Conservation (phyloP, 2,113 vertebrate species). For the Rhombomys opimus region DNA sequence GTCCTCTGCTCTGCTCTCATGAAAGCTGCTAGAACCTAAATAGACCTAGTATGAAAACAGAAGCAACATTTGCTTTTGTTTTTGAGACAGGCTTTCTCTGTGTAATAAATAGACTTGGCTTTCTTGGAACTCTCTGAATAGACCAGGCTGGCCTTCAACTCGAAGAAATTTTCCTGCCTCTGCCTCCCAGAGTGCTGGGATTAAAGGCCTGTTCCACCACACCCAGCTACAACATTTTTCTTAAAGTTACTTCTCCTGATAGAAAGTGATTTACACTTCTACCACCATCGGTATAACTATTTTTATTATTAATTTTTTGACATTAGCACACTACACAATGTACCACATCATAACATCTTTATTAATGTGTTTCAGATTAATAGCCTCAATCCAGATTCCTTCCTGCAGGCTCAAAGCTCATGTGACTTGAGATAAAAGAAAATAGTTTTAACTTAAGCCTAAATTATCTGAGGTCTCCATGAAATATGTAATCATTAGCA, state of each 20-base stretch:
- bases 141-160: background rate
- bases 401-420: conserved; percentile 51
- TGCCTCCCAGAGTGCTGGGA: background rate
- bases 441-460: conserved; percentile 19
- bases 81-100: background rate
- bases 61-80: background rate
- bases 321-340: background rate
- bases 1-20: background rate
- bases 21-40: background rate
- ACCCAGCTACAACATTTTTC: background rate
- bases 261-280: background rate
- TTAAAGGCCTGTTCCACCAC: background rate
- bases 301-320: background rate
- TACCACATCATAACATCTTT: background rate
- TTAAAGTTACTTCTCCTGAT: background rate
- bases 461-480: conserved; percentile 10
- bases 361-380: background rate
- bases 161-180: background rate
- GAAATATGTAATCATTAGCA: conserved; percentile 15
- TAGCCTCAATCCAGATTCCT: background rate
- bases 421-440: conserved; percentile 6
- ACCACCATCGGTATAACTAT: background rate
- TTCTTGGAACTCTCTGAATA: background rate
- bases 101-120: background rate
- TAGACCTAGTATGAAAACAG: background rate